Percentiles rank a stretch among this genome's conserved stretches.
phyloP scores from a whole-genome alignment of 2,113 vertebrate species.

The Copsychus sechellarum region DNA sequence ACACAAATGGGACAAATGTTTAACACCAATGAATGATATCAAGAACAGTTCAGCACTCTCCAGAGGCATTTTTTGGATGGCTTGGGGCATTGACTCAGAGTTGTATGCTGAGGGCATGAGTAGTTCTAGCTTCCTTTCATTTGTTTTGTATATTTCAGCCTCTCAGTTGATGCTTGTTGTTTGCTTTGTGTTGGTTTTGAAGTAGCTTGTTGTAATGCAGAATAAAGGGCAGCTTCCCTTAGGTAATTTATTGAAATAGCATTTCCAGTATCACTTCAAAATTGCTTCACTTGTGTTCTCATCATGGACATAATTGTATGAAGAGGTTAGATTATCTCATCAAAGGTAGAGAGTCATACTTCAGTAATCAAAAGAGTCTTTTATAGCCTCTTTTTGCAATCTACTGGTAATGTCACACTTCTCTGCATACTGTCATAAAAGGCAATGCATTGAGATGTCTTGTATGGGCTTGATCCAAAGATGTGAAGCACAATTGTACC shows the following conservation, averaged over 20 bases:
- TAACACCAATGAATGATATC: neutral
- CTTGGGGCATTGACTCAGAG: neutral
- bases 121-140: neutral
- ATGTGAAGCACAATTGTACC: neutral
- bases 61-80: neutral
- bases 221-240: neutral
- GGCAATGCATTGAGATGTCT: neutral
- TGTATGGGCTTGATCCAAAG: neutral
- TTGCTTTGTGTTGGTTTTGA: neutral
- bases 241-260: neutral
- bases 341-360: neutral
- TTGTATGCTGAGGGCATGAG: neutral
- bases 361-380: neutral
- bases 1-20: neutral
- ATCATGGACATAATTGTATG: neutral
- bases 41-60: neutral
- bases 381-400: accelerated
- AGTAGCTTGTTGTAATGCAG: neutral
- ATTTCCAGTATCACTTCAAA: neutral
- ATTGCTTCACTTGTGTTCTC: neutral
- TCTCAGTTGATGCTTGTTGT: neutral
- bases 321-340: neutral
- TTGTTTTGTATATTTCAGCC: neutral
- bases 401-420: neutral
- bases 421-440: neutral